Evolutionary conservation across 2,113 vertebrate genomes (phyloP), one percentile per base, ranked within the genome.

Genomic region (Peromyscus maniculatus): DNA sequence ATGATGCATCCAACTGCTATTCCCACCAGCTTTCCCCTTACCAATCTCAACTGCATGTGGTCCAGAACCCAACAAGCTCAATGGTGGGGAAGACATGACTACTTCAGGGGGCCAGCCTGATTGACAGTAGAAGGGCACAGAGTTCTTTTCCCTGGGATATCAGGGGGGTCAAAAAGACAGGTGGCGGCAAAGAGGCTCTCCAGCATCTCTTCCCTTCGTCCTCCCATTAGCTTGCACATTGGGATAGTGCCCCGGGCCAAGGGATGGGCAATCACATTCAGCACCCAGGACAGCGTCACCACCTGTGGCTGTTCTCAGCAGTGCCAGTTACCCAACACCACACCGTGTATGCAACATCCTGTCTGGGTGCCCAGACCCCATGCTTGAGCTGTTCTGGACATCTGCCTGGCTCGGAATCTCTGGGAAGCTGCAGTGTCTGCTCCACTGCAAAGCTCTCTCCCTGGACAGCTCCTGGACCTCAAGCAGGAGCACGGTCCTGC

Each of bases 201-300:
- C 2, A 21, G 7, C 33, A 13, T 12, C 12, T 13, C 6, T 59
- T 6, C 82, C 43, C 16, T 5, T 7, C 12, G 3, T 49, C 8
- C 55, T 71, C 22, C 19, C 0, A 3, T 57, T 22, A 0, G 3
- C 7, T 82, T 95, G 92, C 84, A 91, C 75, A 59, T 55, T 84
- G 33, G 93, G 74, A 9, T 1, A 0, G 39, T 1, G 90, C 91
- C 59, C 21, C 0, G 69, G 93, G 2, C 52, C 22, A n/a, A 21
- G 43, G 21, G 8, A 9, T 43, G 3, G 57, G 72, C 3, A 16
- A n/a, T 52, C 0, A 36, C 91, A 8, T 98, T 99, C 99, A 99
- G 99, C 98, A 99, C 99, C 97, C 98, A 97, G 99, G 99, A 99
- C 98, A 99, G 99, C 98, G 97, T 98, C 88, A 0, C 43, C 6